phyloP scores from a whole-genome alignment of 1,140 invertebrate genomes.

The Rhagoletis zephyria region DNA sequence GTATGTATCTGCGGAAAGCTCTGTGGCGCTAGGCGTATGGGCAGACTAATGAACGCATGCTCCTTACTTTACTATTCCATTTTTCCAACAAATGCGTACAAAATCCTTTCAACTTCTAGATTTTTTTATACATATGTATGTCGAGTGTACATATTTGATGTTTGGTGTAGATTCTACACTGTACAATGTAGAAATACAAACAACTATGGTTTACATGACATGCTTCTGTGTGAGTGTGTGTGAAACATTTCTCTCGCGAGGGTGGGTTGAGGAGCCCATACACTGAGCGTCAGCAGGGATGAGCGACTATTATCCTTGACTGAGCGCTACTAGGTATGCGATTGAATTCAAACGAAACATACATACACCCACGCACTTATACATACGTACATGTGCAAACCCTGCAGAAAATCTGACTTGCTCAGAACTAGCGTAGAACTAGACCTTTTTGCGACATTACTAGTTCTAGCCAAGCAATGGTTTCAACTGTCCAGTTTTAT shows the following conservation, averaged over 20 bases:
- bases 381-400: neutral
- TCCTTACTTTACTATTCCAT: neutral
- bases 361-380: neutral
- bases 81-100: neutral
- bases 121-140: neutral
- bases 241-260: neutral
- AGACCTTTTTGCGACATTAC: too few relatives aligned
- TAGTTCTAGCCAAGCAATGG: too few relatives aligned
- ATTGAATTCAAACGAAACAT: neutral
- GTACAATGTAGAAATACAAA: conserved; percentile 11
- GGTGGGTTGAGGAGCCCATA: neutral
- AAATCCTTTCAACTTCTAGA: neutral
- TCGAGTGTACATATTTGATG: conserved; percentile 6
- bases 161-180: conserved; percentile 6
- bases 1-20: too few relatives aligned
- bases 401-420: too few relatives aligned
- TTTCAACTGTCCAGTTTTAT: too few relatives aligned
- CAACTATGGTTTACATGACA: neutral
- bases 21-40: neutral
- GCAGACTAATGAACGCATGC: neutral
- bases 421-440: too few relatives aligned
- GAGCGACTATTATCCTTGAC: conserved; percentile 48
- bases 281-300: neutral
- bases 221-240: neutral
- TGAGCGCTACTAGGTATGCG: neutral